Evolutionary conservation across 2,888 invertebrate species (phyloP).

Genomic region (Pegoplata infirma): DNA sequence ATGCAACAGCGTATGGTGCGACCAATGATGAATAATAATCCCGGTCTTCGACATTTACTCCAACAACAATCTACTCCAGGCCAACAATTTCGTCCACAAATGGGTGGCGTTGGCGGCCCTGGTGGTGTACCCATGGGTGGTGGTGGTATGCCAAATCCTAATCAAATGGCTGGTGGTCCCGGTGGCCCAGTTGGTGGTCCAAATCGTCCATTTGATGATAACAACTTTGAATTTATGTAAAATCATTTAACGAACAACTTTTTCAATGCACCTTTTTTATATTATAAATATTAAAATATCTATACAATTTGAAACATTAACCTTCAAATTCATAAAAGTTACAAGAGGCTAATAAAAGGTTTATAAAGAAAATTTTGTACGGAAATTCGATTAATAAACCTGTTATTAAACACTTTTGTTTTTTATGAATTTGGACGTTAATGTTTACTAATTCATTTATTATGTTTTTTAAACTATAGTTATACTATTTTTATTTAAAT

Average conservation of each 20-base stretch:
- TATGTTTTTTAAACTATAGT: too few relatives aligned
- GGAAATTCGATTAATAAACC: too few relatives aligned
- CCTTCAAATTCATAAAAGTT: too few relatives aligned
- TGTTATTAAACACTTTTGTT: too few relatives aligned
- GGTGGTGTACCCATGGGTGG: slow-evolving; percentile 63
- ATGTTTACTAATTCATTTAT: too few relatives aligned
- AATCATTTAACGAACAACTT: not conserved
- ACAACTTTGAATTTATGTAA: slow-evolving; percentile 76
- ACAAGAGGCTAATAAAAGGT: too few relatives aligned
- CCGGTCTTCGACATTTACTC: slow-evolving; percentile 87
- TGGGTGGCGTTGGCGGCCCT: slow-evolving; percentile 68
- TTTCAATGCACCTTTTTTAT: not conserved
- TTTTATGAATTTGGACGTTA: too few relatives aligned
- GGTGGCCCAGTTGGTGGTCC: slow-evolving; percentile 68
- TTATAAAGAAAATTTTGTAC: too few relatives aligned
- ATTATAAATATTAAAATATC: not conserved
- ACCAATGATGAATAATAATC: slow-evolving; percentile 87
- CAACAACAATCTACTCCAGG: slow-evolving; percentile 80
- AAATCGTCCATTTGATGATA: slow-evolving; percentile 75
- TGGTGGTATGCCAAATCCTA: slow-evolving; percentile 67
- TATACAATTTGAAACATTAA: not conserved
- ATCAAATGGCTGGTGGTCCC: slow-evolving; percentile 64
- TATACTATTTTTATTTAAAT: too few relatives aligned
- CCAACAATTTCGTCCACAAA: slow-evolving; percentile 76
- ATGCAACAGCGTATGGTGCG: slow-evolving; percentile 85